Evolutionary conservation across 2,113 vertebrate genomes (phyloP).

Genomic region (Anser cygnoides): DNA sequence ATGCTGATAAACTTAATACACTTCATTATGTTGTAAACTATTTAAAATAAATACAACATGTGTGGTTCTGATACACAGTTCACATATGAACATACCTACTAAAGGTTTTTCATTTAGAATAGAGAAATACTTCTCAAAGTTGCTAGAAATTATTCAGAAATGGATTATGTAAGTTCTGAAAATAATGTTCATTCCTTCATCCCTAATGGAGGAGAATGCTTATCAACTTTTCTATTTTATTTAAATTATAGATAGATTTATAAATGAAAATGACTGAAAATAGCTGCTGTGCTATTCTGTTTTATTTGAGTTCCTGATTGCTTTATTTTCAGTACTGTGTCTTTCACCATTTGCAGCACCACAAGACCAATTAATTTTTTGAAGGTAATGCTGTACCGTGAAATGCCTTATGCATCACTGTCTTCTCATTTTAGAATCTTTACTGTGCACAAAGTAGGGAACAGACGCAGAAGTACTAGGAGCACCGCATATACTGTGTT

Average conservation of each 20-base stretch:
- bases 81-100: neutral
- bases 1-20: neutral
- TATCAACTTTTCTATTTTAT: neutral
- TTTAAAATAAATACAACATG: neutral
- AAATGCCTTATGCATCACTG: neutral
- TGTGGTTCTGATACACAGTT: neutral
- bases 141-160: slow-evolving; percentile 6
- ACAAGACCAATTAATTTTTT: slow-evolving; percentile 23
- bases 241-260: neutral
- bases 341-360: slow-evolving; percentile 12
- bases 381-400: neutral
- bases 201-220: neutral
- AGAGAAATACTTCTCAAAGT: neutral
- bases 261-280: neutral
- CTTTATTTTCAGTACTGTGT: neutral
- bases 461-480: neutral
- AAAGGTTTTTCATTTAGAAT: neutral
- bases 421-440: neutral
- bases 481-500: neutral
- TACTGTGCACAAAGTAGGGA: neutral
- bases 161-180: neutral
- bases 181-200: neutral
- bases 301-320: neutral
- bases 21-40: neutral
- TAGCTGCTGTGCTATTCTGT: neutral